Conservation (phyloP, 2,797 vertebrate genomes). For the Sardinella longiceps region DNA sequence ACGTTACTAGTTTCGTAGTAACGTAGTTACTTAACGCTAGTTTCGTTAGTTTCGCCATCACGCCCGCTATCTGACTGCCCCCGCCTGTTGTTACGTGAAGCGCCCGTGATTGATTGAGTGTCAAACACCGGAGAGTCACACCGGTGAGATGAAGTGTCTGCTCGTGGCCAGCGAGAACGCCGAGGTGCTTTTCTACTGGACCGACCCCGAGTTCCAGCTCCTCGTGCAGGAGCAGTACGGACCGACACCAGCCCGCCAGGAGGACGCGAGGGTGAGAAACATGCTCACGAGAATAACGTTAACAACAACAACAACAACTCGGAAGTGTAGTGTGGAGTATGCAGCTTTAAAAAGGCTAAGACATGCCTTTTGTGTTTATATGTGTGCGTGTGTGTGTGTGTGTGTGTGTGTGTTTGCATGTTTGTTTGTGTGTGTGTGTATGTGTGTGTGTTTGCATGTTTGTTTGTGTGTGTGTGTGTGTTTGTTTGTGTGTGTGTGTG, state of each 20-base stretch:
- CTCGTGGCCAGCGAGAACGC: constrained; percentile 88
- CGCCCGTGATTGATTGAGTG: not conserved
- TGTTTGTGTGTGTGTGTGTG: too few relatives aligned
- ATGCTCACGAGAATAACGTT: not conserved
- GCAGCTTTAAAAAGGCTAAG: too few relatives aligned
- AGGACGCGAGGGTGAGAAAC: constrained; percentile 69
- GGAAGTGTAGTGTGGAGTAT: not conserved
- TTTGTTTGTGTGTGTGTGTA: too few relatives aligned
- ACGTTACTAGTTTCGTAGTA: too few relatives aligned
- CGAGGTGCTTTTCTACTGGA: constrained; percentile 94
- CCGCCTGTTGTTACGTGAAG: not conserved
- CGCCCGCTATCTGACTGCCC: too few relatives aligned
- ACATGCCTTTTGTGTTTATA: too few relatives aligned
- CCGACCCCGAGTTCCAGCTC: constrained; percentile 83
- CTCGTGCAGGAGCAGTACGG: constrained; percentile 79
- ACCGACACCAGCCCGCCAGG: constrained; percentile 68
- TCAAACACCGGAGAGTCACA: not conserved
- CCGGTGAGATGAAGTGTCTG: constrained; percentile 85
- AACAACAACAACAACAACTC: too few relatives aligned
- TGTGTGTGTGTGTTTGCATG: too few relatives aligned
- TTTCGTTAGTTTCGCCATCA: not conserved
- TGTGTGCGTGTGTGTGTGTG: too few relatives aligned
- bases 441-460: too few relatives aligned
- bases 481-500: too few relatives aligned
- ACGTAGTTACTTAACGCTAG: too few relatives aligned